Conservation (phyloP, 2,888 invertebrate species). For the Thalpophila matura region DNA sequence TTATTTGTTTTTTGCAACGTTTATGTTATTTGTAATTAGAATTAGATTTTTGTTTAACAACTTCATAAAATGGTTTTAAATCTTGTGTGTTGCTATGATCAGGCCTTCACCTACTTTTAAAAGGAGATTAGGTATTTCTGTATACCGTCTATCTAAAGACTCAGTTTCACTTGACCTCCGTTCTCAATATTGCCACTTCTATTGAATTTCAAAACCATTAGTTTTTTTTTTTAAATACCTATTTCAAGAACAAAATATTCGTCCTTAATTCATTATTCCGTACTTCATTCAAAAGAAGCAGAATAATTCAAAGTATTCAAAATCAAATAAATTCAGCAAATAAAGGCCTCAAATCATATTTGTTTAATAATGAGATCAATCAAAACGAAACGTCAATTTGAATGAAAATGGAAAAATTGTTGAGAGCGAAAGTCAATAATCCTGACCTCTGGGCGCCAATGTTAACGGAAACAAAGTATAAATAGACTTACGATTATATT, state of each 20-base stretch:
- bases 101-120: no score
- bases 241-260: neutral
- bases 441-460: slow-evolving; percentile 41
- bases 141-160: no score
- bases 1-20: no score
- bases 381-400: slow-evolving; percentile 53
- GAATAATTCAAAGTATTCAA: slow-evolving; percentile 26
- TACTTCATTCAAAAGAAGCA: slow-evolving; percentile 2
- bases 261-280: slow-evolving; percentile 2
- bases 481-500: slow-evolving; percentile 24
- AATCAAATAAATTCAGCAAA: slow-evolving; percentile 48
- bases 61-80: no score
- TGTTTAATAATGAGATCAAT: slow-evolving; percentile 57
- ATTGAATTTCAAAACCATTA: slow-evolving; percentile 1
- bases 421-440: slow-evolving; percentile 57
- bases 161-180: neutral
- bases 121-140: no score
- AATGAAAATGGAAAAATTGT: slow-evolving; percentile 50
- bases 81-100: no score
- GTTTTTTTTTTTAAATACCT: neutral
- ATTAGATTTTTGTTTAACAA: no score
- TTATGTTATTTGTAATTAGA: no score
- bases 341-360: slow-evolving; percentile 42
- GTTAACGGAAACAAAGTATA: slow-evolving; percentile 36
- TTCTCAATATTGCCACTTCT: neutral